phyloP scores from a whole-genome alignment of 1,140 invertebrate genomes.

The Trichonephila inaurata region DNA sequence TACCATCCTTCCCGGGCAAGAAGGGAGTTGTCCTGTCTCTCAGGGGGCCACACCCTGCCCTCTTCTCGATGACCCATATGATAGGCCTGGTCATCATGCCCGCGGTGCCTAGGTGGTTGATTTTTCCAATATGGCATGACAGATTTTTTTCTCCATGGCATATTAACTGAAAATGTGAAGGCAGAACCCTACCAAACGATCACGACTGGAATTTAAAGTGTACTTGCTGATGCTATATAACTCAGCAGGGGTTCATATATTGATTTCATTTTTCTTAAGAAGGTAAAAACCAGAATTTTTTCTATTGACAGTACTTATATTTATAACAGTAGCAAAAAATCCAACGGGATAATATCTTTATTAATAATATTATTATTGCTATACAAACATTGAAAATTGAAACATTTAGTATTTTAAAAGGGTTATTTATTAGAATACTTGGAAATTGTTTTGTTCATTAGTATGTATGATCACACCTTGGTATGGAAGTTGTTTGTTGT shows the following conservation, averaged over 20 bases:
- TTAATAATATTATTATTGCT: too few species aligned
- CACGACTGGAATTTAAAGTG: neutral
- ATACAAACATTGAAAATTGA: too few species aligned
- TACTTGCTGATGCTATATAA: neutral
- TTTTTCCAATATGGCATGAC: neutral
- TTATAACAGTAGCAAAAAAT: too few species aligned
- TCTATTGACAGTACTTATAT: too few species aligned
- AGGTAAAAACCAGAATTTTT: too few species aligned
- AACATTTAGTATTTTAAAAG: too few species aligned
- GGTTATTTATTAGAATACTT: too few species aligned
- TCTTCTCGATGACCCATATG: constrained; percentile 65
- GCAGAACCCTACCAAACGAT: neutral
- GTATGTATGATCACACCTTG: too few species aligned
- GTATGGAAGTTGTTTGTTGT: too few species aligned
- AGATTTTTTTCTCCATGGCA: neutral
- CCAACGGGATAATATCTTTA: too few species aligned
- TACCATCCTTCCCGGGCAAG: constrained; percentile 46
- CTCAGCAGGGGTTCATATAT: neutral
- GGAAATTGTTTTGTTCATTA: too few species aligned
- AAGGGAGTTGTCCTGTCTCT: constrained; percentile 53
- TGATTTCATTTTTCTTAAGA: neutral
- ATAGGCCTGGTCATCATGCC: constrained; percentile 61
- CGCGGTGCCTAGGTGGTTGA: neutral
- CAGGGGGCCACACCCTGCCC: constrained; percentile 58
- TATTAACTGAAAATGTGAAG: neutral